These are phyloP conservation scores for Diarsia dahlii DNA, from an alignment of 2,888 invertebrate genomes.

Conservation along the genomic window DNA sequence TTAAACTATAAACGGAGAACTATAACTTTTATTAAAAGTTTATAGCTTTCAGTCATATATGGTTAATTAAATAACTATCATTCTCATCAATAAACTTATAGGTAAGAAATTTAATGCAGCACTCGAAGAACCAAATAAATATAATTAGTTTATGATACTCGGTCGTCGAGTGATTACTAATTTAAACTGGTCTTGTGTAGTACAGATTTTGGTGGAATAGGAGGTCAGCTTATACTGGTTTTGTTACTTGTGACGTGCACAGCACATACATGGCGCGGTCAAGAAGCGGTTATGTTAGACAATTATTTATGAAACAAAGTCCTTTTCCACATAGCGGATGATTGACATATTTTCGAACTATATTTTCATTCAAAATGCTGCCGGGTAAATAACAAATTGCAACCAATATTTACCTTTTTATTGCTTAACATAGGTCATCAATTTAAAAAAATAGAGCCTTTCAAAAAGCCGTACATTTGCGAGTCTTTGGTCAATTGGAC, in stretches of 20 bases:
- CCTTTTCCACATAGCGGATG: not conserved
- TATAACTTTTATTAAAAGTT: slow-evolving; percentile 27
- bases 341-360: not conserved
- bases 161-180: not conserved
- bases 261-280: not conserved
- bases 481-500: no score
- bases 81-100: not conserved
- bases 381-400: no score
- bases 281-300: not conserved
- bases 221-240: not conserved
- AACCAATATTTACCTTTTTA: not conserved
- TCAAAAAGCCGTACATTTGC: not conserved
- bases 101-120: not conserved
- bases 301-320: not conserved
- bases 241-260: not conserved
- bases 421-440: not conserved
- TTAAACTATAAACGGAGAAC: slow-evolving; percentile 43
- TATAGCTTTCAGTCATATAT: slow-evolving; percentile 23
- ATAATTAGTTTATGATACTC: not conserved
- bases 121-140: not conserved
- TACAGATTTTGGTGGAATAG: not conserved
- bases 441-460: not conserved
- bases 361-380: not conserved
- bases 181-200: not conserved
- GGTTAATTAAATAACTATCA: slow-evolving; percentile 4